Conservation (phyloP, 2,797 vertebrate genomes). For the Iguana delicatissima region DNA sequence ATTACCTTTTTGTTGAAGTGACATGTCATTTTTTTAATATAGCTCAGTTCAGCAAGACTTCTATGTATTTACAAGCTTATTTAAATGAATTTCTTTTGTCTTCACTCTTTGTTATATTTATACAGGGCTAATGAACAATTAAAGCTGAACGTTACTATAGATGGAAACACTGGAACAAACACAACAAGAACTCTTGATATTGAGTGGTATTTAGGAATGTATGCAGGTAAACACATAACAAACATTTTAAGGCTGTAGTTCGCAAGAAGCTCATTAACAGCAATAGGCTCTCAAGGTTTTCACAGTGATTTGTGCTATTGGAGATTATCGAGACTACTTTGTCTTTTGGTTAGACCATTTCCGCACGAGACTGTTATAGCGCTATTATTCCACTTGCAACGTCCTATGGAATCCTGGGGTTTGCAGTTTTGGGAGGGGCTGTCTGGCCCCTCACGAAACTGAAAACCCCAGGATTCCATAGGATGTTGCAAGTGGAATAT, state of each 20-base stretch:
- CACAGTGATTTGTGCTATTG: constrained; percentile 59
- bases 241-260: constrained; percentile 27
- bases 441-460: too few relatives aligned
- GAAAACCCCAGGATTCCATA: too few relatives aligned
- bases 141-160: constrained; percentile 72
- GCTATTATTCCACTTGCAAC: too few relatives aligned
- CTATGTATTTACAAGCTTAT: background rate
- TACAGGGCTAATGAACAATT: constrained; percentile 80
- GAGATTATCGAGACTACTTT: constrained; percentile 56
- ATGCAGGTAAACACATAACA: constrained; percentile 87
- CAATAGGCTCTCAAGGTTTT: constrained; percentile 39
- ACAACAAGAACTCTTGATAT: constrained; percentile 81
- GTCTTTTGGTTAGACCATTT: constrained; percentile 61
- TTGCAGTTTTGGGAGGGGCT: too few relatives aligned
- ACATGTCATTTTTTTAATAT: background rate
- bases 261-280: constrained; percentile 31
- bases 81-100: background rate
- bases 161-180: constrained; percentile 59
- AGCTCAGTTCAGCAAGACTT: too few relatives aligned
- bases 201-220: constrained; percentile 90
- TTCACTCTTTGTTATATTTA: constrained; percentile 34
- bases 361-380: too few relatives aligned
- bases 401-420: too few relatives aligned
- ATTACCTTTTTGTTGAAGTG: too few relatives aligned
- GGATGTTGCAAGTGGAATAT: too few relatives aligned